phyloP scores from a whole-genome alignment of 1,140 invertebrate genomes.

The Luehdorfia chinensis region DNA sequence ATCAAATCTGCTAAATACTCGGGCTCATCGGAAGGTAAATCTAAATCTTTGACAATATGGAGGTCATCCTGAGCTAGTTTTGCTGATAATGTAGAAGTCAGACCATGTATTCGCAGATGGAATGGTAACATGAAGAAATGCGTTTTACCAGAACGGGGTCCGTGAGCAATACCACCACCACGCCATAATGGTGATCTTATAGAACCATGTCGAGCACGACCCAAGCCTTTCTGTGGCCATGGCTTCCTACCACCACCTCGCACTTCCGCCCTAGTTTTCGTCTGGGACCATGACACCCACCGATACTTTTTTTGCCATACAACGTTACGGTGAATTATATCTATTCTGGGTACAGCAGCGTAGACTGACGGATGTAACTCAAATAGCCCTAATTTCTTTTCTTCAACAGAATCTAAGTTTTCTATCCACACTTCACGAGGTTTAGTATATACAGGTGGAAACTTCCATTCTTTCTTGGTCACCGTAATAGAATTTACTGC shows the following conservation, averaged over 20 bases:
- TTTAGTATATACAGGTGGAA: conserved; percentile 74
- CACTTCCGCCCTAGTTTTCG: conserved; percentile 89
- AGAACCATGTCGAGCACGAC: conserved; percentile 93
- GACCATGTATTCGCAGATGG: conserved; percentile 84
- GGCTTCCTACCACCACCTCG: conserved; percentile 93
- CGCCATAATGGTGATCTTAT: conserved; percentile 91
- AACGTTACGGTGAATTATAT: conserved; percentile 92
- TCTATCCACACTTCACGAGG: conserved; percentile 94
- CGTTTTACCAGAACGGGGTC: conserved; percentile 91
- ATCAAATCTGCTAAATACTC: conserved; percentile 89
- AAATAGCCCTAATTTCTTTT: conserved; percentile 89
- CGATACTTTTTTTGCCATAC: conserved; percentile 93
- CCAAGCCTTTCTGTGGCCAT: conserved; percentile 96
- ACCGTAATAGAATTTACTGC: conserved; percentile 37
- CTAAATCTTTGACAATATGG: conserved; percentile 91
- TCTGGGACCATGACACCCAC: conserved; percentile 85
- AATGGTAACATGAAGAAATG: conserved; percentile 96
- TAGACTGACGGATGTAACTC: conserved; percentile 94
- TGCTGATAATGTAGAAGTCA: conserved; percentile 89
- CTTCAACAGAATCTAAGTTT: conserved; percentile 87
- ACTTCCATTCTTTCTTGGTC: conserved; percentile 67
- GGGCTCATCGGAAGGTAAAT: conserved; percentile 90
- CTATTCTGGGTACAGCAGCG: conserved; percentile 88
- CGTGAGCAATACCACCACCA: conserved; percentile 90
- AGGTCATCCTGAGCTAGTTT: conserved; percentile 98